Conservation (phyloP, 2,888 invertebrate species). For the Punctoribates punctum region DNA sequence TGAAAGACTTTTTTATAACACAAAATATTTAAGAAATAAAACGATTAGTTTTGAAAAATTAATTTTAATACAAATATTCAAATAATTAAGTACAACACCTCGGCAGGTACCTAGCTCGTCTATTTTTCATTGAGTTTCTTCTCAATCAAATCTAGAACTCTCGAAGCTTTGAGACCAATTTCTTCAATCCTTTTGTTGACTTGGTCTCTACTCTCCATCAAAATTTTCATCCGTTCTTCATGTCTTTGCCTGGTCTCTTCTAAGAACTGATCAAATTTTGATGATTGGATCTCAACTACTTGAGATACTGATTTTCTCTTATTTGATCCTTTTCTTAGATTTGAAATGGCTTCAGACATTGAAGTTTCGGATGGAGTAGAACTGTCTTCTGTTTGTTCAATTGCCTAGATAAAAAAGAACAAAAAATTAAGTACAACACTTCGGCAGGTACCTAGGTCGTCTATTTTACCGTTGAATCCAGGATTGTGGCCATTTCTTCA, state of each 20-base stretch:
- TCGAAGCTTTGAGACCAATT: neutral
- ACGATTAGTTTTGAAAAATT: neutral
- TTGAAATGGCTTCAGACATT: neutral
- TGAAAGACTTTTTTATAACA: neutral
- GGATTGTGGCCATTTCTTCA: neutral
- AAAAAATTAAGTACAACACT: no score
- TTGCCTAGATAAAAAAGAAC: neutral
- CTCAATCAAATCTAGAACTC: neutral
- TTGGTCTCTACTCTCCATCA: neutral
- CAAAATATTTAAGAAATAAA: neutral
- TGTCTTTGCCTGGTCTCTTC: neutral
- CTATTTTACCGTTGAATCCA: neutral
- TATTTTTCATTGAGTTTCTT: neutral
- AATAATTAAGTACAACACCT: no score
- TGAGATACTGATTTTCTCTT: neutral
- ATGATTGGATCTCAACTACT: neutral
- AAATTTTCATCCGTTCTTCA: neutral
- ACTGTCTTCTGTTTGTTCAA: neutral
- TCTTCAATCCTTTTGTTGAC: neutral
- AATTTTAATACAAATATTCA: neutral
- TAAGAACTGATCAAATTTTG: neutral
- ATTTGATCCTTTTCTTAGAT: neutral
- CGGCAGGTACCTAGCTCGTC: no score
- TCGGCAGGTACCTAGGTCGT: no score
- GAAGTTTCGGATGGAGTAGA: neutral